These are phyloP conservation scores for Bubo scandiacus DNA, from an alignment of 2,113 vertebrate species.

Conservation along the genomic window DNA sequence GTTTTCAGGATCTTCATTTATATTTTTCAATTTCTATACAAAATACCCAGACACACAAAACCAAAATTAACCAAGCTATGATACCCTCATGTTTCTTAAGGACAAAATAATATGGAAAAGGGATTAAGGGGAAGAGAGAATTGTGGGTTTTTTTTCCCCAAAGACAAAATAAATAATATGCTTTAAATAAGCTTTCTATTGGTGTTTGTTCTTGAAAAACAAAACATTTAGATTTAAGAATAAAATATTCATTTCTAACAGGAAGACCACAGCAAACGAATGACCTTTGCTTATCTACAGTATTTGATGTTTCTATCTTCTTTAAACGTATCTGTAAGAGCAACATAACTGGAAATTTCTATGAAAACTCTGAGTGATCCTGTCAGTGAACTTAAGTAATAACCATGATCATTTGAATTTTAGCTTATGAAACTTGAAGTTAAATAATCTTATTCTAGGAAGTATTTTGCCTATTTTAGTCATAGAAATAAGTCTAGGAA, in stretches of 20 bases:
- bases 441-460: background rate
- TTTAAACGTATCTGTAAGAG: background rate
- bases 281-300: background rate
- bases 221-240: background rate
- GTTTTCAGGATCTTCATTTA: background rate
- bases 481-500: background rate
- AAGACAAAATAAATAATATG: background rate
- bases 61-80: background rate
- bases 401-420: background rate
- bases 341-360: background rate
- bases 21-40: background rate
- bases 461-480: background rate
- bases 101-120: background rate
- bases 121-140: background rate
- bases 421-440: background rate
- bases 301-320: background rate
- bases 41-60: background rate
- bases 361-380: background rate
- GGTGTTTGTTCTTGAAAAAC: background rate
- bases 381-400: background rate
- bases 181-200: background rate
- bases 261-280: background rate
- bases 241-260: background rate
- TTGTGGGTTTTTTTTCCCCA: accelerated
- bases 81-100: background rate